A percentile compares a stretch with the other conserved stretches of the same genome.
Conservation (phyloP, 2,888 invertebrate genomes). For the Rhimphoctona megacephalus region DNA sequence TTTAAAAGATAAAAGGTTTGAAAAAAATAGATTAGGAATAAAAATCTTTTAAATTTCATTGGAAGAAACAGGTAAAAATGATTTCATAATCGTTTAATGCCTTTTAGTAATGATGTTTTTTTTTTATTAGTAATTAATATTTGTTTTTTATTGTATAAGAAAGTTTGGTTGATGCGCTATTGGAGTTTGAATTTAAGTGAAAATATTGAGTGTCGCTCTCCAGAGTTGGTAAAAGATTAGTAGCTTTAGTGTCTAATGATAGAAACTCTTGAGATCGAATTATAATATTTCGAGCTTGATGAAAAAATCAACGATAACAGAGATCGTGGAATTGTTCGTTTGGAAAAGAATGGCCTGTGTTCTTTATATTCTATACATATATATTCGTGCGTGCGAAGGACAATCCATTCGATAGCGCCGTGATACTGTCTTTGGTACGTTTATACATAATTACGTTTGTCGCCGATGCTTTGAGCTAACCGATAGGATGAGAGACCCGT, state of each 20-base stretch:
- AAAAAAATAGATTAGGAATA: too few relatives aligned
- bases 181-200: not conserved
- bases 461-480: slow-evolving; percentile 49
- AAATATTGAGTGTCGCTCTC: not conserved
- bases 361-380: not conserved
- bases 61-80: too few relatives aligned
- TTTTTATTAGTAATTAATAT: not conserved
- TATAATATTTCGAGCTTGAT: not conserved
- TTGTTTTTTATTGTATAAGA: not conserved
- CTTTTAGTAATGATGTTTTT: not conserved
- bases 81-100: not conserved
- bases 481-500: slow-evolving; percentile 31
- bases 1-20: too few relatives aligned
- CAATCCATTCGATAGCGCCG: slow-evolving; percentile 38
- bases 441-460: slow-evolving; percentile 74
- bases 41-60: too few relatives aligned
- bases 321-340: not conserved
- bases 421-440: slow-evolving; percentile 57
- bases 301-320: not conserved
- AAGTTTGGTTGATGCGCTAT: not conserved
- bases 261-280: too few relatives aligned
- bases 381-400: not conserved
- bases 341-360: not conserved
- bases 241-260: not conserved
- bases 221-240: not conserved